Evolutionary conservation across 2,797 vertebrate species (phyloP), one percentile per base, ranked within the genome.

Genomic region (Acrossocheilus fasciatus): DNA sequence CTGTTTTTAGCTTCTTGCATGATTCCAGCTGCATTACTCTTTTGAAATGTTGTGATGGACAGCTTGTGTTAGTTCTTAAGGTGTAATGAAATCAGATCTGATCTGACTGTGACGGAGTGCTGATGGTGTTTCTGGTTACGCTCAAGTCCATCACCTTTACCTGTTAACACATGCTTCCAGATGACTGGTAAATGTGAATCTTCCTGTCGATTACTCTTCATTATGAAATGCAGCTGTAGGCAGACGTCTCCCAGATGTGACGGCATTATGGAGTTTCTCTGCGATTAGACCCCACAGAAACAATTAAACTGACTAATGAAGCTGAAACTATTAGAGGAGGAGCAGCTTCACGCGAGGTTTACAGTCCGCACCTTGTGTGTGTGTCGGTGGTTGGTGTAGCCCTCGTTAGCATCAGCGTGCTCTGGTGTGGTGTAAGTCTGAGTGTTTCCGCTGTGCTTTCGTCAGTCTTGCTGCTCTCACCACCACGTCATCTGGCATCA

Each of bases 291-390:
- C 86, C 89, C 91, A 89, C 85, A 91, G 79, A 92, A 90, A 92
- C 89, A 90, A 89, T 91, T 89, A 89, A 41, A 23, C 84, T 52
- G 4, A 26, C 88, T 90, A 92, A 92, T 90, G 90, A 91, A 89
- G 88, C 85, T 83, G 62, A 91, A 91, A 90, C 88, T 90, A 82
- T 87, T 74, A 66, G 68, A 66, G 87, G 90, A 89, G 75, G 84
- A 87, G 8, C 17, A 23, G 17, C n/a, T 57, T 81, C 74, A 59
- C 26, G 17, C 78, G 26, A 26, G 26, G 26, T 26, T 26, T 26
- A 26, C 26, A 26, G 26, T 26, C 26, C 26, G 26, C 14, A 54
- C 34, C 50, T 68, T 36, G n/a, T 4, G 6, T 80, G 23, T 17
- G 52, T 5, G 34, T 68, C 43, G n/a, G 62, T 50, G 66, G 41